Evolutionary conservation across 2,888 invertebrate genomes (phyloP).

Genomic region (Cyclophora albipunctata): DNA sequence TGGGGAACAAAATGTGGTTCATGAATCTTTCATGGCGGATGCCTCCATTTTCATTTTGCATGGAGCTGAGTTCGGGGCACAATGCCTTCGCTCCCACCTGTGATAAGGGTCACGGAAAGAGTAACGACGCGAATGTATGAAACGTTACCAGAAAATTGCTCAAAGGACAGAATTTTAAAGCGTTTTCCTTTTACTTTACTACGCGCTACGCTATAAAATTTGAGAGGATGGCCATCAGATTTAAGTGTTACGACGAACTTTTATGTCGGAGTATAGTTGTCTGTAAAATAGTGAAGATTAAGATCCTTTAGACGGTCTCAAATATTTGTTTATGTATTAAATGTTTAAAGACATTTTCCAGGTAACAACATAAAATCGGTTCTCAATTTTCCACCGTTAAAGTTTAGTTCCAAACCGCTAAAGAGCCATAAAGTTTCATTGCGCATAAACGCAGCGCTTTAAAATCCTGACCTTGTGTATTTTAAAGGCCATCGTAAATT

Average conservation of each 20-base stretch:
- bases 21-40: slow-evolving; percentile 46
- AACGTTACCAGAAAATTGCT: slow-evolving; percentile 9
- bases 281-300: too few relatives aligned
- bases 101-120: slow-evolving; percentile 16
- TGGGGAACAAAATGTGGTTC: slow-evolving; percentile 25
- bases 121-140: slow-evolving; percentile 13
- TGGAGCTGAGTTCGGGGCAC: background rate
- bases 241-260: too few relatives aligned
- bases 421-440: slow-evolving; percentile 6
- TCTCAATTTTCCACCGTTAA: too few relatives aligned
- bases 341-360: too few relatives aligned
- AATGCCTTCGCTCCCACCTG: slow-evolving; percentile 22
- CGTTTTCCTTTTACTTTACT: too few relatives aligned
- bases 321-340: too few relatives aligned
- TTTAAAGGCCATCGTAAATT: too few relatives aligned
- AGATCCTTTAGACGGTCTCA: too few relatives aligned
- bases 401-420: too few relatives aligned
- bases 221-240: too few relatives aligned
- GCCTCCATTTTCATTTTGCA: slow-evolving; percentile 36
- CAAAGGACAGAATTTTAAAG: slow-evolving; percentile 2
- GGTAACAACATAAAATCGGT: background rate
- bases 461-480: background rate
- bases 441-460: slow-evolving; percentile 8
- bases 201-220: too few relatives aligned
- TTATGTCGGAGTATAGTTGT: too few relatives aligned